Evolutionary conservation across 2,888 invertebrate genomes (phyloP), one percentile per base, ranked within the genome.

Genomic region (Cyaniris semiargus): DNA sequence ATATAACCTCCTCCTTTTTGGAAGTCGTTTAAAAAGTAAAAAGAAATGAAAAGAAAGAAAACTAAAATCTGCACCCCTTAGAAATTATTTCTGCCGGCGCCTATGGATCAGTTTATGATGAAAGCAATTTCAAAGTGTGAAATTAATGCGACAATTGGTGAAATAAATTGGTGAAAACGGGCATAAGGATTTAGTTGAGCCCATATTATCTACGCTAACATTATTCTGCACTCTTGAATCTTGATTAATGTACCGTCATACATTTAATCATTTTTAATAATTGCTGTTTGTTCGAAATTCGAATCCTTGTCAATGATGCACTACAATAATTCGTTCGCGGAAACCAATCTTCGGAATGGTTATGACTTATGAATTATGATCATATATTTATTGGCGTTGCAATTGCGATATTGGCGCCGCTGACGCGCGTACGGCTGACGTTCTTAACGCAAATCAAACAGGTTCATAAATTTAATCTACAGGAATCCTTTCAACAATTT

Each of bases 301-400:
- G 27, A 66, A 27, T 66, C 15, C 66, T 15, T 66, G 27, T 66
- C 66, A 27, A 18, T 66, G 0, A 66, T 66, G 18, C 66, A 21
- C 23, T 60, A 23, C 23, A 31, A 60, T 60, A 27, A 66, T 66
- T 27, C 18, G 27, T 66, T 66, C 66, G 27, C 18, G 66, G 66
- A 66, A 66, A 66, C 66, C 27, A 66, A 66, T 66, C 27, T 66
- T 66, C 27, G 1, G 21, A 66, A 66, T 27, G 27, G 66, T 66
- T 31, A 66, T 27, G 27, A 66, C 1, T 10, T 34, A 7, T 34
- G 7, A 34, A 0, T 34, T 34, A 38, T 38, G 10, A 44, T 10
- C 10, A 10, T 66, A 5, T 66, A 66, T 66, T 66, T 27, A 66
- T 66, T 31, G 27, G 66, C 27, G 13, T 27, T 66, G 66, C 66